Evolutionary conservation across 2,797 vertebrate genomes (phyloP).

Genomic region (Helarctos malayanus): DNA sequence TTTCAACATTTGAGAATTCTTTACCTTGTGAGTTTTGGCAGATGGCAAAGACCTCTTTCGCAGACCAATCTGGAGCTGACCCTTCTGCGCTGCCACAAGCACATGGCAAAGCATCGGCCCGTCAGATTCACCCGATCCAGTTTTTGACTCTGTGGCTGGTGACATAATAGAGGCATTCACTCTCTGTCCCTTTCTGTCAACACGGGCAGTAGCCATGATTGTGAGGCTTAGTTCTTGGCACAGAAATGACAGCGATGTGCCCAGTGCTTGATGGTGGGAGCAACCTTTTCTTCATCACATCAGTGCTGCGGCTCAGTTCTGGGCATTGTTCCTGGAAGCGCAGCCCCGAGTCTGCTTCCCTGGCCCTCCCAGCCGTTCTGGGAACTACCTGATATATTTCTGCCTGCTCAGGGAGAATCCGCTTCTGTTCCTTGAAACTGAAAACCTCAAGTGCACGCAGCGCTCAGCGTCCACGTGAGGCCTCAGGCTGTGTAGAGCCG

Average conservation of each 20-base stretch:
- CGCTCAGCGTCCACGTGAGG: not conserved
- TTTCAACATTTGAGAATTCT: not conserved
- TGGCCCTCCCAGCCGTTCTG: not conserved
- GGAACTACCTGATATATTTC: not conserved
- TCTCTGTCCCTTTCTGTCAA: not conserved
- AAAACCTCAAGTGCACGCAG: not conserved
- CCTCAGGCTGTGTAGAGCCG: not conserved
- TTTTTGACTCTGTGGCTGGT: not conserved
- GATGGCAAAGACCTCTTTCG: not conserved
- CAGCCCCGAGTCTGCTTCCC: not conserved
- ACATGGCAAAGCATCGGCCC: not conserved
- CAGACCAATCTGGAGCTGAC: not conserved
- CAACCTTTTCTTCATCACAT: not conserved
- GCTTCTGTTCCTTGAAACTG: not conserved
- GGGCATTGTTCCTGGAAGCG: not conserved
- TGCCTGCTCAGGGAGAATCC: not conserved
- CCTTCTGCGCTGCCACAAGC: not conserved
- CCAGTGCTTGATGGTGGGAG: too few relatives aligned
- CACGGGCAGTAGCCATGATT: not conserved
- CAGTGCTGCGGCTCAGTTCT: accelerated
- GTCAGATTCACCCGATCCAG: not conserved
- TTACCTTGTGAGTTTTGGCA: not conserved
- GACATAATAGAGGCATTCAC: not conserved
- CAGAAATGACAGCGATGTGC: not conserved
- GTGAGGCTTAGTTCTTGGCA: not conserved